A percentile compares a stretch with the other conserved stretches of the same genome.
Evolutionary conservation across 1,140 invertebrate species (phyloP).

Genomic region (Temnothorax nylanderi): DNA sequence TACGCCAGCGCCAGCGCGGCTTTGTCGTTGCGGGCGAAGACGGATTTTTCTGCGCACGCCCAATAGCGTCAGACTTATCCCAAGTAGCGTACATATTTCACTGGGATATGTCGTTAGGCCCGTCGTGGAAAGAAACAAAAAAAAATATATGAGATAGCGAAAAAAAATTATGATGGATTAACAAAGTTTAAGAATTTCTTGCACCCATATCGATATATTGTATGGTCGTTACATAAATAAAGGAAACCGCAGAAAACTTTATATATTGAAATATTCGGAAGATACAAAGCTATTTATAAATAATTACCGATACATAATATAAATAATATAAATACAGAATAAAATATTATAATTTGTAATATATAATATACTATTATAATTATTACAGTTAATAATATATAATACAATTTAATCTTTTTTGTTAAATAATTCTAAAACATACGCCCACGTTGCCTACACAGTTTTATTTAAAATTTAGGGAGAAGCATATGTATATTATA

Average conservation of each 20-base stretch:
- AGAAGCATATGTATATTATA: background rate
- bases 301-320: background rate
- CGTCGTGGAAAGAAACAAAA: too few relatives aligned
- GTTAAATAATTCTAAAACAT: background rate
- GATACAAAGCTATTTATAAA: background rate
- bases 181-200: background rate
- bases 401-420: background rate
- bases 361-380: background rate
- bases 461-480: background rate
- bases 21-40: background rate
- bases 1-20: constrained; percentile 12
- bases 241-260: background rate
- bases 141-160: too few relatives aligned
- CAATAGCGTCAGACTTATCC: background rate
- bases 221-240: background rate
- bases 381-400: background rate
- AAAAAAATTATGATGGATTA: background rate
- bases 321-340: background rate
- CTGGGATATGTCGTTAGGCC: background rate
- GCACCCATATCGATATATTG: background rate
- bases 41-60: background rate
- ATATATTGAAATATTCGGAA: background rate
- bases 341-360: background rate
- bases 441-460: too few relatives aligned
- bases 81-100: background rate